phyloP scores from a whole-genome alignment of 2,113 vertebrate species.

The Nothobranchius furzeri region DNA sequence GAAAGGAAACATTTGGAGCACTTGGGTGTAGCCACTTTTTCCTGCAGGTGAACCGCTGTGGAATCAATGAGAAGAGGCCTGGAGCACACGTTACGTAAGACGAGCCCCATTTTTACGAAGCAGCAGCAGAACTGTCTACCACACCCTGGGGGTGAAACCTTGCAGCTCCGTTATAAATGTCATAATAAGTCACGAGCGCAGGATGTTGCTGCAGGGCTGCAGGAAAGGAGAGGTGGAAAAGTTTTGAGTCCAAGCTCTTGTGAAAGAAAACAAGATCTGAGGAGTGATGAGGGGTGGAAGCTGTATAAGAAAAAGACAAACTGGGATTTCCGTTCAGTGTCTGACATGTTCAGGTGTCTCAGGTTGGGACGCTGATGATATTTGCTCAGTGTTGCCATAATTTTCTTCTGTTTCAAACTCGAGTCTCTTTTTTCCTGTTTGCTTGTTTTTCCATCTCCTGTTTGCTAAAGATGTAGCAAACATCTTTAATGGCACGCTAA shows the following conservation, averaged over 20 bases:
- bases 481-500: slow-evolving; percentile 17
- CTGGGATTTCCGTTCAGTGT: slow-evolving; percentile 49
- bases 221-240: background rate
- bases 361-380: slow-evolving; percentile 19
- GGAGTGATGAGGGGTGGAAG: background rate
- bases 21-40: background rate
- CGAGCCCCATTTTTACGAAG: slow-evolving; percentile 23
- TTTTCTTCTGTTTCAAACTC: background rate
- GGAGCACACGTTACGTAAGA: slow-evolving; percentile 25
- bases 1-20: background rate
- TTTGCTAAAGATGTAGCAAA: slow-evolving; percentile 49
- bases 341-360: slow-evolving; percentile 67
- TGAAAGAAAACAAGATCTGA: slow-evolving; percentile 22
- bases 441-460: slow-evolving; percentile 7
- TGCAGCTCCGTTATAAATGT: slow-evolving; percentile 31
- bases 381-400: slow-evolving; percentile 31
- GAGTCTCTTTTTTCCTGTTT: background rate
- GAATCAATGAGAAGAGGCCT: slow-evolving; percentile 17
- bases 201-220: slow-evolving; percentile 9
- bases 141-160: background rate
- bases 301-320: slow-evolving; percentile 18
- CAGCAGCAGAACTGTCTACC: background rate
- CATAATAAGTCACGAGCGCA: slow-evolving; percentile 36
- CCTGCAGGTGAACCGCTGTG: slow-evolving; percentile 14
- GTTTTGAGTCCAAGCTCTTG: background rate